Percentiles rank a stretch among this genome's conserved stretches.
These are phyloP conservation scores for Pterostichus niger DNA, from an alignment of 2,888 invertebrate species.

Conservation along the genomic window DNA sequence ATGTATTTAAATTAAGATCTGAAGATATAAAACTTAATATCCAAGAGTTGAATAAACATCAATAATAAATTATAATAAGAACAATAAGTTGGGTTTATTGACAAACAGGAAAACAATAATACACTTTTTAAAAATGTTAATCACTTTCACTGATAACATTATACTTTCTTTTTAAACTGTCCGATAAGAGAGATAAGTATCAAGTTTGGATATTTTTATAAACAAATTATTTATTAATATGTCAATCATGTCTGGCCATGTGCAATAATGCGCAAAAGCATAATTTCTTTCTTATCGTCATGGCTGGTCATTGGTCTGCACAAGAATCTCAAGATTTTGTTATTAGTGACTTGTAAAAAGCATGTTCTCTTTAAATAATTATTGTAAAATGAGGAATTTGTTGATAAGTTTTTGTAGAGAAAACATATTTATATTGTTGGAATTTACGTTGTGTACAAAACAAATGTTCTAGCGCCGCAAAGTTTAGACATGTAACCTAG, in stretches of 20 bases:
- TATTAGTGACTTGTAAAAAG: background rate
- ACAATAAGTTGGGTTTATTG: constrained; percentile 36
- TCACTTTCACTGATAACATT: constrained; percentile 62
- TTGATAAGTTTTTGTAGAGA: too few relatives aligned
- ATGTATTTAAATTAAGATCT: constrained; percentile 39
- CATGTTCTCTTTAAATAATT: too few relatives aligned
- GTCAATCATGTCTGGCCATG: constrained; percentile 19
- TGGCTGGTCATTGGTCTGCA: background rate
- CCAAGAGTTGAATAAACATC: constrained; percentile 38
- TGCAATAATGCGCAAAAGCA: constrained; percentile 33
- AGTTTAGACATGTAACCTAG: too few relatives aligned
- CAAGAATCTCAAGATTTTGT: background rate
- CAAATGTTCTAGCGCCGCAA: too few relatives aligned
- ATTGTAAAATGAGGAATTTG: too few relatives aligned
- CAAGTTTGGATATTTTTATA: constrained; percentile 5
- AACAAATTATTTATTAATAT: constrained; percentile 1
- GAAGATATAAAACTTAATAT: constrained; percentile 5
- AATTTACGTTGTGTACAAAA: too few relatives aligned
- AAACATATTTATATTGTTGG: too few relatives aligned
- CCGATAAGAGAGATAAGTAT: constrained; percentile 30
- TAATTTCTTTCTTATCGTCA: constrained; percentile 19
- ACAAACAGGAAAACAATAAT: constrained; percentile 44
- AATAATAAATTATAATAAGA: constrained; percentile 32
- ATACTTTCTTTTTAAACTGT: constrained; percentile 41
- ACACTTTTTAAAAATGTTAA: constrained; percentile 49